Evolutionary conservation across 2,113 vertebrate genomes (phyloP).

Genomic region (Hystrix cristata): DNA sequence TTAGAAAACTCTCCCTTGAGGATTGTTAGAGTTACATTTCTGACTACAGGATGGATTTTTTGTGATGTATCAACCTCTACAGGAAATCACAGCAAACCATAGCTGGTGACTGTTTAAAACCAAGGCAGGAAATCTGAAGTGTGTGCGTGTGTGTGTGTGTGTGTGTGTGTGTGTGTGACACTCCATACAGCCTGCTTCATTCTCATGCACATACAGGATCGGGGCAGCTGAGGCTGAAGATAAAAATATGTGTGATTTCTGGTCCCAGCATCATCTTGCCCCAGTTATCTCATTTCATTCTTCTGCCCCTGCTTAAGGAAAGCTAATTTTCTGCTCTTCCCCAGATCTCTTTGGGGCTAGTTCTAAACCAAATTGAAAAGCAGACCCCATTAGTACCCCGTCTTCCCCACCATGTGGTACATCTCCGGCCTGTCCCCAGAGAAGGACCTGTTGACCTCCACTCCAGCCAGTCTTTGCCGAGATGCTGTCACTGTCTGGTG

Average conservation of each 20-base stretch:
- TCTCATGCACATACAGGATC: fast-evolving
- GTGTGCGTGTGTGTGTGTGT: background rate
- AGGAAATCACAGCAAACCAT: background rate
- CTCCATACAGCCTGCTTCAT: fast-evolving
- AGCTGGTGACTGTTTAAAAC: background rate
- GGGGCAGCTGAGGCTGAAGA: background rate
- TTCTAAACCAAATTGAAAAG: background rate
- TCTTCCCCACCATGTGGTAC: too few species aligned
- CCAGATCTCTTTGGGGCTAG: too few species aligned
- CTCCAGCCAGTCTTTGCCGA: background rate
- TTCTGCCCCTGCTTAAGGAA: background rate
- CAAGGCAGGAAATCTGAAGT: background rate
- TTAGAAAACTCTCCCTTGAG: background rate
- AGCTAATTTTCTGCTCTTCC: background rate
- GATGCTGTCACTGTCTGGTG: too few species aligned
- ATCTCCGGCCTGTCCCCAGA: background rate
- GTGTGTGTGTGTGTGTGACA: background rate
- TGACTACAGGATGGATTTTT: background rate
- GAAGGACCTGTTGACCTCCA: fast-evolving
- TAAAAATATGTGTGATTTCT: background rate
- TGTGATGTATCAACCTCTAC: too few species aligned
- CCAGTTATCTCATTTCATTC: fast-evolving
- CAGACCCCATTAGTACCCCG: background rate
- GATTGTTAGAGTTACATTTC: background rate
- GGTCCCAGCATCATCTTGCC: background rate